A percentile compares a stretch with the other conserved stretches of the same genome.
Evolutionary conservation across 1,140 invertebrate genomes (phyloP).

Genomic region (Drosophila gunungcola): DNA sequence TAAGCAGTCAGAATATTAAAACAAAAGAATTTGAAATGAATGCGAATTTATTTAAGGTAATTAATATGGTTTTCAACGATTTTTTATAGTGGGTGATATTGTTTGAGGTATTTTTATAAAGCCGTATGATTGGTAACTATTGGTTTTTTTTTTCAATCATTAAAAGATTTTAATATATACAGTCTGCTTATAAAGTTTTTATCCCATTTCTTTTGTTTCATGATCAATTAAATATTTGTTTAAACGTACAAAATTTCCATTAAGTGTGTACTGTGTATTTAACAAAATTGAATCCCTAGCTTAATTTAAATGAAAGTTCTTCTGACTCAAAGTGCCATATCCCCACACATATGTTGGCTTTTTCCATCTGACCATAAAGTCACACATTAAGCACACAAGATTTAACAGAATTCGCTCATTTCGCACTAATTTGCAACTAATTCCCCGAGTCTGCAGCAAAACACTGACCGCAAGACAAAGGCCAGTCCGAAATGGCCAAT

Average conservation of each 20-base stretch:
- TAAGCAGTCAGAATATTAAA: constrained; percentile 4
- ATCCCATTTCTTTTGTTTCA: too few relatives aligned
- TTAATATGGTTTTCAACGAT: background rate
- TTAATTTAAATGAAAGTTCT: too few relatives aligned
- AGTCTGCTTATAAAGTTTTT: too few relatives aligned
- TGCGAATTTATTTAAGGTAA: constrained; percentile 3
- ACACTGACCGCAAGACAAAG: constrained; percentile 28
- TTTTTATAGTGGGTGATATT: background rate
- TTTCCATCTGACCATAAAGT: constrained; percentile 56
- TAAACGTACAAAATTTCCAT: too few relatives aligned
- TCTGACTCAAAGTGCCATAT: background rate
- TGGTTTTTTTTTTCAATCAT: too few relatives aligned
- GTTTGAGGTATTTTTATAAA: background rate
- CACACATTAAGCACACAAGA: constrained; percentile 70
- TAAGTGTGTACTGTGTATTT: background rate
- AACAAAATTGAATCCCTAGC: too few relatives aligned
- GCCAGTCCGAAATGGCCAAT: constrained; percentile 54
- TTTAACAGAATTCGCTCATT: constrained; percentile 61
- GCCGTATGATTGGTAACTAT: too few relatives aligned
- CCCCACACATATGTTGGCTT: constrained; percentile 42
- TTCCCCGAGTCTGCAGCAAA: constrained; percentile 16
- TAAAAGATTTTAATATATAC: too few relatives aligned
- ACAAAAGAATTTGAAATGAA: constrained; percentile 12
- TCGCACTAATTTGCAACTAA: constrained; percentile 75
- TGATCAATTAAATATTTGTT: too few relatives aligned